Percentiles rank a stretch among this genome's conserved stretches.
Conservation (phyloP, 2,113 vertebrate species). For the Pampusana beccarii region DNA sequence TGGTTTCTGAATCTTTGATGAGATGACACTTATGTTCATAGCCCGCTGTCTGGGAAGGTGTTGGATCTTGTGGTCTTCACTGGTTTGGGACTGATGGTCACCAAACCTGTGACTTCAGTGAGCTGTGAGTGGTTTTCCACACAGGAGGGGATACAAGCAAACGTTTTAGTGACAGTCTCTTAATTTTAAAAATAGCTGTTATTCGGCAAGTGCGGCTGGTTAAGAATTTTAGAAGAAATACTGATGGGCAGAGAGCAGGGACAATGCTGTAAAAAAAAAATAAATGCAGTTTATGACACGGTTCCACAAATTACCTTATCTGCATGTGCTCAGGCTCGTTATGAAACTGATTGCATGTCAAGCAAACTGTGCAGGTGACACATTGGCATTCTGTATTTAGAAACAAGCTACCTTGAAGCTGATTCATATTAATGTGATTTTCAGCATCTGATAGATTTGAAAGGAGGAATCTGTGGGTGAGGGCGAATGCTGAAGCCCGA, state of each 20-base stretch:
- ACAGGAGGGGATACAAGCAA: not conserved
- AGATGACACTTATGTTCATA: not conserved
- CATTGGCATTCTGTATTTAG: constrained; percentile 8
- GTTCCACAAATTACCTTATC: constrained; percentile 41
- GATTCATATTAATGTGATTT: constrained; percentile 58
- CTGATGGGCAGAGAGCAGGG: not conserved
- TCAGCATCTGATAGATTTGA: constrained; percentile 36
- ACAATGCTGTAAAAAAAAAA: not conserved
- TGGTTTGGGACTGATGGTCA: not conserved
- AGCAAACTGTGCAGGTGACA: constrained; percentile 30
- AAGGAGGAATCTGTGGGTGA: constrained; percentile 26
- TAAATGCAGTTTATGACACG: constrained; percentile 28
- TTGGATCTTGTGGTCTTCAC: not conserved
- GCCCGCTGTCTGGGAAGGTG: not conserved
- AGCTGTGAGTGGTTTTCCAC: not conserved
- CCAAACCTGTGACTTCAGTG: not conserved
- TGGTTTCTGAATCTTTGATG: not conserved
- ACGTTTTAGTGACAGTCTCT: not conserved
- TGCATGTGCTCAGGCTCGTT: constrained; percentile 35
- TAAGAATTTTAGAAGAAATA: not conserved
- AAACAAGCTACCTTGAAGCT: constrained; percentile 37
- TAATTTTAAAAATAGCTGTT: not conserved
- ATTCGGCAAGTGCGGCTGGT: not conserved
- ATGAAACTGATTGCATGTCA: constrained; percentile 2
- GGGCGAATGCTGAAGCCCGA: not conserved